Evolutionary conservation across 2,797 vertebrate genomes (phyloP).

Genomic region (Setipinna tenuifilis): DNA sequence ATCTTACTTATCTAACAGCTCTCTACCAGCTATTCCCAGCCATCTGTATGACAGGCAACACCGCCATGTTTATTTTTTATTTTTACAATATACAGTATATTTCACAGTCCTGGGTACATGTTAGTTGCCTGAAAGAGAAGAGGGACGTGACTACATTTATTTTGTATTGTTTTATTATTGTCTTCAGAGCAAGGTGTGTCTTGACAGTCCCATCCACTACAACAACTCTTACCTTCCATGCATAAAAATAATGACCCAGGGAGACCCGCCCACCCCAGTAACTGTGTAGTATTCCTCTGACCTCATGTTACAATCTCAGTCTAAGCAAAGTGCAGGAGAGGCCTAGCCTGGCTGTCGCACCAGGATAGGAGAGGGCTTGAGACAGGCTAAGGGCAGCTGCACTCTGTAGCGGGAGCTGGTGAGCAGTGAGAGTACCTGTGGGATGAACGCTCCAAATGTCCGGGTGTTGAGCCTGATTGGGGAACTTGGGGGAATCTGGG

Average conservation of each 20-base stretch:
- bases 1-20: neutral
- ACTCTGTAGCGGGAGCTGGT: neutral
- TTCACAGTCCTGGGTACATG: neutral
- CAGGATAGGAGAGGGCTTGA: neutral
- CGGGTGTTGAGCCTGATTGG: constrained; percentile 74
- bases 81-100: neutral
- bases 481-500: constrained; percentile 70
- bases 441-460: constrained; percentile 72
- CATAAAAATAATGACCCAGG: neutral
- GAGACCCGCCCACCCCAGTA: neutral
- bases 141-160: neutral
- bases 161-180: neutral
- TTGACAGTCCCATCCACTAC: neutral
- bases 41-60: neutral
- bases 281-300: neutral
- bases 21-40: neutral
- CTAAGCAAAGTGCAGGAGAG: too few relatives aligned
- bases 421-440: constrained; percentile 61
- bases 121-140: neutral
- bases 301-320: too few relatives aligned
- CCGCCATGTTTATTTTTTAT: neutral
- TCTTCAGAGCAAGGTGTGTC: neutral
- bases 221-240: neutral
- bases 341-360: too few relatives aligned
- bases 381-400: neutral